phyloP scores from a whole-genome alignment of 1,140 invertebrate genomes.

The Galleria mellonella region DNA sequence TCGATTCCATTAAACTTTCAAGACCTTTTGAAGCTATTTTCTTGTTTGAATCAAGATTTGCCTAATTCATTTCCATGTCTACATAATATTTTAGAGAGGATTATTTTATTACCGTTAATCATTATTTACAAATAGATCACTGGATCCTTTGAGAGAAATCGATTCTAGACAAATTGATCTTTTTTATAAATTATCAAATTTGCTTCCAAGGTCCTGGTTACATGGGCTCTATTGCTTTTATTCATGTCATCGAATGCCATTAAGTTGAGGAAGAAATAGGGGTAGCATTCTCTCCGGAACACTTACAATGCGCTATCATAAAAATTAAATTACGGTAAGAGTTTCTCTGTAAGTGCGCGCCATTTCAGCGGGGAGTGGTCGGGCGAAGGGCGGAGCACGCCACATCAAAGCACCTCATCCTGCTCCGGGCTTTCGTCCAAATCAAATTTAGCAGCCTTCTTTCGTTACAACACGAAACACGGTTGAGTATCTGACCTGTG shows the following conservation, averaged over 20 bases:
- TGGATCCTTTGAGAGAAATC: no score
- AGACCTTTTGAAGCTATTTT: conserved; percentile 71
- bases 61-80: conserved; percentile 56
- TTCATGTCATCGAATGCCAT: conserved; percentile 9
- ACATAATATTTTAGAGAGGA: conserved; percentile 7
- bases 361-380: conserved; percentile 42
- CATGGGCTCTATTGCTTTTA: neutral
- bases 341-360: conserved; percentile 65
- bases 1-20: conserved; percentile 74
- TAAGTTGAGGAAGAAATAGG: conserved; percentile 43
- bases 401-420: conserved; percentile 62
- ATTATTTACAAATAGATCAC: neutral
- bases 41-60: conserved; percentile 67
- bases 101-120: conserved; percentile 1
- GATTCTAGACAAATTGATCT: no score
- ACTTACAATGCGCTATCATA: conserved; percentile 72
- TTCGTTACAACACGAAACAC: conserved; percentile 48
- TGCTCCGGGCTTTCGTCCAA: conserved; percentile 48
- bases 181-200: neutral
- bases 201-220: neutral
- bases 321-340: conserved; percentile 72
- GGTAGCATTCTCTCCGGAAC: conserved; percentile 54
- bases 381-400: conserved; percentile 30
- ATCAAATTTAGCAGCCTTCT: conserved; percentile 71
- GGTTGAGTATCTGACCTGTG: conserved; percentile 29